phyloP scores from a whole-genome alignment of 2,888 invertebrate genomes.

The Andricus curvator region DNA sequence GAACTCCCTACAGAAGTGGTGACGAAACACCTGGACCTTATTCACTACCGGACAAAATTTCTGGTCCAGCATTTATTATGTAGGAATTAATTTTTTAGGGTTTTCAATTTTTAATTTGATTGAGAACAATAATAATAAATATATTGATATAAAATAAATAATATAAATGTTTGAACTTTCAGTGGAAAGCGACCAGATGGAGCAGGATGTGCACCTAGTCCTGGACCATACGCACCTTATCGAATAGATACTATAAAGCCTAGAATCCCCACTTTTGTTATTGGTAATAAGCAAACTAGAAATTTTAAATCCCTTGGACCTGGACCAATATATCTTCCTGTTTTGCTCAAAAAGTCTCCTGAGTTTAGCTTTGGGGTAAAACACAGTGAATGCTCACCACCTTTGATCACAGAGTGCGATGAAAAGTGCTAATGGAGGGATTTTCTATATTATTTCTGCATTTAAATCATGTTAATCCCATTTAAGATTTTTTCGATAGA shows the following conservation, averaged over 20 bases:
- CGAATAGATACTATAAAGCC: constrained; percentile 51
- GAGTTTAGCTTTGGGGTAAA: constrained; percentile 83
- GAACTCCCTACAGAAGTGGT: constrained; percentile 53
- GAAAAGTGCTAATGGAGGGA: constrained; percentile 58
- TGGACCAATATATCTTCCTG: constrained; percentile 80
- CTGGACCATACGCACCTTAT: constrained; percentile 54
- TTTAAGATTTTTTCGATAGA: not conserved
- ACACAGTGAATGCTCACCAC: constrained; percentile 80
- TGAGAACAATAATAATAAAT: not conserved
- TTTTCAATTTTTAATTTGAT: not conserved
- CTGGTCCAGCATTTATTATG: constrained; percentile 63
- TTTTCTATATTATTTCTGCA: not conserved
- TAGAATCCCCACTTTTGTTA: constrained; percentile 78
- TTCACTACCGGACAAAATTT: constrained; percentile 22
- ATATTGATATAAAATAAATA: not conserved
- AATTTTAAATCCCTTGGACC: constrained; percentile 78
- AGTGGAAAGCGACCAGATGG: constrained; percentile 43
- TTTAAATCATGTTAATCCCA: not conserved
- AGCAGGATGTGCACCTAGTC: constrained; percentile 47
- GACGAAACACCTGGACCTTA: constrained; percentile 61
- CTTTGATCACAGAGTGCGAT: constrained; percentile 79
- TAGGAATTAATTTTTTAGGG: constrained; percentile 43
- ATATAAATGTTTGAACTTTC: constrained; percentile 15
- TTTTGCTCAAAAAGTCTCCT: constrained; percentile 78
- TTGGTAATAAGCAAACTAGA: constrained; percentile 76